Evolutionary conservation across 35 echinoderm and acorn worm species (phyloP), one percentile per base, ranked within the genome.

Genomic region (Acanthaster planci): DNA sequence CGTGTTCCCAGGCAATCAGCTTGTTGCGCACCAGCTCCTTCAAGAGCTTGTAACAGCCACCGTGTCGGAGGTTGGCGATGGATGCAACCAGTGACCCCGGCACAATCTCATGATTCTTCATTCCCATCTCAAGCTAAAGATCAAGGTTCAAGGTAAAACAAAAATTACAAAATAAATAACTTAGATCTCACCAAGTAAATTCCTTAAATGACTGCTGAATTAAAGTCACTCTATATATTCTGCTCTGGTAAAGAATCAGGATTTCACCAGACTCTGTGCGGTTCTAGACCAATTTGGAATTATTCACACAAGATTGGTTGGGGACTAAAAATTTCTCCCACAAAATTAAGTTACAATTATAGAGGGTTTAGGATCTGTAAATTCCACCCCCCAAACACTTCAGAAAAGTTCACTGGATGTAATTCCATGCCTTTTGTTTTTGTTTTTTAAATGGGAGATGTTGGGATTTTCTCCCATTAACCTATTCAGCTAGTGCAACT

Each of bases 41-140:
- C 8, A 97, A 85, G 37, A 97, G 84, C 80, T 97, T 97, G 53
- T 97, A 90, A 34, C 95, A 97, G 40, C 94, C 94, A 39, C 95
- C 95, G 87, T 93, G 95, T 83, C 85, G 82, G 1, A 97, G 88
- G 82, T 93, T 97, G 8, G 95, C 95, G 35, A 97, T 97, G 21
- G 87, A 87, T 55, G 95, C 84, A 68, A 97, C 82, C 32, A 97
- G 84, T 30, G 84, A 78, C 34, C 77, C 76, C 17, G 95, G 95
- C 4, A 97, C 95, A 35, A 97, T 88, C 57, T 97, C 94, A 90
- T 97, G 95, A 76, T 97, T 97, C 77, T 93, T 97, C 95, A 97
- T 97, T 17, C 91, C 95, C 95, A 93, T 93, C 75, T 97, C 95
- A 32, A 97, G 68, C 94, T 97, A 52, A 56, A 35, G 77, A 44